Conservation (phyloP, 2,797 vertebrate genomes). For the Gymnocypris eckloni region DNA sequence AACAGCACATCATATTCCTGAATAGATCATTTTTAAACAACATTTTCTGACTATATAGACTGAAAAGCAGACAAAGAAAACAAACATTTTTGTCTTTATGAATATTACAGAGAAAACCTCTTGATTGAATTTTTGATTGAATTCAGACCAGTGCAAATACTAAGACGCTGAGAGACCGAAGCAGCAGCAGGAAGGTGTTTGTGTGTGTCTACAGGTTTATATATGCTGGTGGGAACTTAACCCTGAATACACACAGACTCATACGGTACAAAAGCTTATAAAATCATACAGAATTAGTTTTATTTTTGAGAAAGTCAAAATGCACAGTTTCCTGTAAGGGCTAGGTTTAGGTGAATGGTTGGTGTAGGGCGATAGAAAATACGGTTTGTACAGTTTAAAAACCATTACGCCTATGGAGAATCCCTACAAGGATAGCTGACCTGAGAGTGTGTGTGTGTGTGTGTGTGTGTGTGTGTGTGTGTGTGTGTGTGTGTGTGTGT, state of each 20-base stretch:
- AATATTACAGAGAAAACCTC: neutral
- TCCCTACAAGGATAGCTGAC: too few species aligned
- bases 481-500: neutral
- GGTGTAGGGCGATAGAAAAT: too few species aligned
- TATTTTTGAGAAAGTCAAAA: too few species aligned
- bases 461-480: slow-evolving; percentile 60
- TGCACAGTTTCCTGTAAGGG: too few species aligned
- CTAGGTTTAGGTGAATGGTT: too few species aligned
- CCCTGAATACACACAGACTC: too few species aligned
- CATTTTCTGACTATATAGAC: neutral
- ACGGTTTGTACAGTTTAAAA: too few species aligned
- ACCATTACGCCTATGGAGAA: too few species aligned
- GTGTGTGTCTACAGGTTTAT: too few species aligned
- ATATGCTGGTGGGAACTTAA: too few species aligned
- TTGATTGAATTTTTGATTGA: neutral
- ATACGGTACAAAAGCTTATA: too few species aligned
- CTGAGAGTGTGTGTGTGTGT: slow-evolving; percentile 17
- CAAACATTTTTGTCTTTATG: neutral
- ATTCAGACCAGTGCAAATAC: neutral
- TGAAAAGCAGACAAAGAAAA: neutral
- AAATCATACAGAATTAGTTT: too few species aligned
- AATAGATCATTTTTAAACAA: neutral
- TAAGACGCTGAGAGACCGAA: neutral
- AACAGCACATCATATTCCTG: neutral
- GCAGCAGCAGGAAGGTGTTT: neutral